Evolutionary conservation across 2,113 vertebrate genomes (phyloP).

Genomic region (Thunnus thynnus): DNA sequence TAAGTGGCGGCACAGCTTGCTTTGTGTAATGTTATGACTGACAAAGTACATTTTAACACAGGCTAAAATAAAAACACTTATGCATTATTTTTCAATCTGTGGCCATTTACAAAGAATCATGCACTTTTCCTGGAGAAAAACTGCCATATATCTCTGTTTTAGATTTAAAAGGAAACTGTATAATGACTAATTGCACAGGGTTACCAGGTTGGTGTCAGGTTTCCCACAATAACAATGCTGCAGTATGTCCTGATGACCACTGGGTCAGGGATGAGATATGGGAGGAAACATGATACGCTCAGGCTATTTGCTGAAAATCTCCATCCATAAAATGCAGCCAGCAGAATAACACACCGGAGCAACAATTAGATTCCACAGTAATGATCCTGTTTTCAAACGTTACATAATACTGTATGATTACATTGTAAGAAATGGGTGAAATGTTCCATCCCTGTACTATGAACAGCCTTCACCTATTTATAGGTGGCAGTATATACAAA

Average conservation of each 20-base stretch:
- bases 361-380: conserved; percentile 31
- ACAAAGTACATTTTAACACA: conserved; percentile 1
- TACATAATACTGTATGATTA: conserved; percentile 39
- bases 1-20: conserved; percentile 5
- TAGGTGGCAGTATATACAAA: conserved; percentile 7
- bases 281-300: conserved; percentile 60
- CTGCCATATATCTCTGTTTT: not conserved
- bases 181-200: not conserved
- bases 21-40: conserved; percentile 15
- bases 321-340: conserved; percentile 21
- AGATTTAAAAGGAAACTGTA: conserved; percentile 6
- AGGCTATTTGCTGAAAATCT: conserved; percentile 9
- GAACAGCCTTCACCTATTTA: conserved; percentile 21
- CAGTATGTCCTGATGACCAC: conserved; percentile 10
- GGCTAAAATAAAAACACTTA: not conserved
- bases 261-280: conserved; percentile 39
- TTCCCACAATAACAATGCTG: conserved; percentile 22
- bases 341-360: not conserved
- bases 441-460: conserved; percentile 37
- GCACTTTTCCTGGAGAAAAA: not conserved
- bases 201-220: conserved; percentile 35
- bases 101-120: not conserved
- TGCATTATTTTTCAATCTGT: not conserved
- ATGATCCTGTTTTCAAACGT: conserved; percentile 37
- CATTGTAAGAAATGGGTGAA: conserved; percentile 21